phyloP scores from a whole-genome alignment of 2,888 invertebrate species.

The Dinocampus coccinellae region DNA sequence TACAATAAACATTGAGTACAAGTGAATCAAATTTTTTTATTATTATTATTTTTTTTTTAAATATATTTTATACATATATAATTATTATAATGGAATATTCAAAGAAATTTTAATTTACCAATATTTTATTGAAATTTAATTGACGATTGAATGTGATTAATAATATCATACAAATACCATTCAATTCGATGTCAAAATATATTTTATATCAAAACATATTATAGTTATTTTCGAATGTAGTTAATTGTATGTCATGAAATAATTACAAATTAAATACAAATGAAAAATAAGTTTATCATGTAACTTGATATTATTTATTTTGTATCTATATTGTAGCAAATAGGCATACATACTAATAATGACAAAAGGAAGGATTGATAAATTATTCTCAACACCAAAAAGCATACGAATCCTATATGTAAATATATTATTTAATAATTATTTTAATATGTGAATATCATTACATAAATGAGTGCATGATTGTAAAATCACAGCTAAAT shows the following conservation, averaged over 20 bases:
- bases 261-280: neutral
- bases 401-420: neutral
- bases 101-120: no score
- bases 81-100: no score
- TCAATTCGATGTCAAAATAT: neutral
- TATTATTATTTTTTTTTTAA: no score
- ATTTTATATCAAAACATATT: neutral
- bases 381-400: neutral
- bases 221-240: neutral
- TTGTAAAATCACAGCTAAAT: neutral
- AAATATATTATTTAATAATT: conserved; percentile 9
- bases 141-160: neutral
- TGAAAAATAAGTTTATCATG: neutral
- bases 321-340: neutral
- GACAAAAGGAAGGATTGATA: neutral
- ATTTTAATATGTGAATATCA: conserved; percentile 9
- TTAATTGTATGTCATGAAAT: neutral
- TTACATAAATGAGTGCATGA: neutral
- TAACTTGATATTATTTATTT: neutral
- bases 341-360: neutral
- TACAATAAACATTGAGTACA: no score
- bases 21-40: no score
- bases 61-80: no score
- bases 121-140: neutral
- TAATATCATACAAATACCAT: no score